A percentile compares a stretch with the other conserved stretches of the same genome.
These are phyloP conservation scores for Spatulosminthurus flaviceps DNA, from an alignment of 2,888 invertebrate species.

Conservation along the genomic window DNA sequence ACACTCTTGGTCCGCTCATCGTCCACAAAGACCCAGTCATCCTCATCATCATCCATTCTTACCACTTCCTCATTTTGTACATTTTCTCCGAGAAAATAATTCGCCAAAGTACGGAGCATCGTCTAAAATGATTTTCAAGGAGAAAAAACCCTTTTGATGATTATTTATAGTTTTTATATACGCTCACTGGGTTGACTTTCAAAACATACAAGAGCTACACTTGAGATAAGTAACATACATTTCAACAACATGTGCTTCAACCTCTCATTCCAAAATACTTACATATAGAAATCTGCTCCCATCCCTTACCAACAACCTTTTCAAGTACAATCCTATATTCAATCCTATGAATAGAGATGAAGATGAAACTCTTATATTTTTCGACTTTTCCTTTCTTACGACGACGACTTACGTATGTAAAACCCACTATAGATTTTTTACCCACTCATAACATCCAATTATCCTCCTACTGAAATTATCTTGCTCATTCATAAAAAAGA, in stretches of 20 bases:
- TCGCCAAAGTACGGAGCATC: conserved; percentile 49
- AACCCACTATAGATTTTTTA: no score
- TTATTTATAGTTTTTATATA: conserved; percentile 40
- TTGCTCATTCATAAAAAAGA: no score
- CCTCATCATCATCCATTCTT: conserved; percentile 20
- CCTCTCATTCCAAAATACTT: not conserved
- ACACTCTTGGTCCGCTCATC: conserved; percentile 28
- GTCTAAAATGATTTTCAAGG: conserved; percentile 46
- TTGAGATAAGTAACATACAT: conserved; percentile 10
- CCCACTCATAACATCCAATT: no score
- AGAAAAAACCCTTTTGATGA: conserved; percentile 20
- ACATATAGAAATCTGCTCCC: no score
- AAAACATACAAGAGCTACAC: not conserved
- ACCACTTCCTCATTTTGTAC: conserved; percentile 31
- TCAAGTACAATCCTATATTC: not conserved
- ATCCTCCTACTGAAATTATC: no score
- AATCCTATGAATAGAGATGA: no score
- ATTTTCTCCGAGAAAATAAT: conserved; percentile 47
- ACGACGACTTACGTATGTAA: no score
- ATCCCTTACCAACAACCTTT: conserved; percentile 13
- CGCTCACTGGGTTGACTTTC: conserved; percentile 8
- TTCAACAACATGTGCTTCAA: not conserved
- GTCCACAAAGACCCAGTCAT: conserved; percentile 46
- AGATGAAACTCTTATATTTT: no score
- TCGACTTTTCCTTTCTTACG: no score